Evolutionary conservation across 2,888 invertebrate genomes (phyloP), one percentile per base, ranked within the genome.

Genomic region (Limnephilus marmoratus): DNA sequence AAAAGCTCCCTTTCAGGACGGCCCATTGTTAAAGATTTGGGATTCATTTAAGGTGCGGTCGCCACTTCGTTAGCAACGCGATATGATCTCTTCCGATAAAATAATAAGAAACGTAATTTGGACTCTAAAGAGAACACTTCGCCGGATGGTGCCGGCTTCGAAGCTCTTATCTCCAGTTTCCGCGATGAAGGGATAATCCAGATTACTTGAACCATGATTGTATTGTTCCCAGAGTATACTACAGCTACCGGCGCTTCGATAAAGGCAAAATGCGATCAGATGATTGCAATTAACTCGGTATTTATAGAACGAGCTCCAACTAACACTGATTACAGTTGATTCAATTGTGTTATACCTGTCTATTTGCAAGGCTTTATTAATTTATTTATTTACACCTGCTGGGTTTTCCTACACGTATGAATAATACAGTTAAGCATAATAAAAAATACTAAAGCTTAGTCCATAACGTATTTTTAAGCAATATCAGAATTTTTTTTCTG

Each of bases 31-130:
- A 53, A 87, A 83, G 88, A 81, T 85, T 85, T 15, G 90, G 90
- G 82, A 90, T 93, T 91, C 92, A 91, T 93, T 90, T 91, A 92
- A 89, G 88, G 91, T 89, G 92, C 90, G 93, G 93, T 92, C 91
- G 92, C 87, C 90, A 93, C 91, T 93, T 93, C 93, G 92, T 93
- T 93, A 93, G 93, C 49, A 85, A 89, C 31, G 29, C 90, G 90
- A 91, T 92, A 92, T 41, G 90, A 93, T 91, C 91, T 83, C 53
- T 68, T 37, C 68, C 81, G 92, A 93, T 93, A 92, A 93, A 93
- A 93, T 90, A 92, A 68, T 68, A 89, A 83, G 85, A 93, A 92
- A 90, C 45, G 83, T 53, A 41, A 80, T 87, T 87, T 91, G 41
- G 87, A 87, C 53, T 49, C 87, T 24, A 53, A 53, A 87, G 87